Conservation (phyloP, 2,113 vertebrate genomes). For the Neofelis nebulosa region DNA sequence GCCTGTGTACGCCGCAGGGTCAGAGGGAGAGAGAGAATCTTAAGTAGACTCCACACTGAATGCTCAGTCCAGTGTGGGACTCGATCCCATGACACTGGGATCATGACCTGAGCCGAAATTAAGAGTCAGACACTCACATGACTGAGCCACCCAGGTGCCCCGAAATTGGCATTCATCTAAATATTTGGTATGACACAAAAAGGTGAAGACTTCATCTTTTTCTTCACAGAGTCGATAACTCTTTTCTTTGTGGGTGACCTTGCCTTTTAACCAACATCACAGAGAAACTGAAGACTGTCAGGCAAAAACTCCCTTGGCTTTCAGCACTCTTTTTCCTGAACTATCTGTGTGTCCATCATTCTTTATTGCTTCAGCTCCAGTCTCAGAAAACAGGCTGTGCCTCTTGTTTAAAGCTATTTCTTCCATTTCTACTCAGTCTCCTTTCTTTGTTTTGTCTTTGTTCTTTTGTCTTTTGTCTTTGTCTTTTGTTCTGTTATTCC, state of each 20-base stretch:
- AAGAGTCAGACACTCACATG: too few relatives aligned
- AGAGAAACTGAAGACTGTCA: not conserved
- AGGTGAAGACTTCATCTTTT: not conserved
- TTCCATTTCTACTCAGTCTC: not conserved
- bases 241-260: not conserved
- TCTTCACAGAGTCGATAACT: not conserved
- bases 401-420: not conserved
- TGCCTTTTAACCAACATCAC: not conserved
- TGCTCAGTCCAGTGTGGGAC: too few relatives aligned
- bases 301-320: not conserved
- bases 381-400: not conserved
- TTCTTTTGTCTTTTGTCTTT: too few relatives aligned
- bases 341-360: not conserved
- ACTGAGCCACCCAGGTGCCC: too few relatives aligned
- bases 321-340: not conserved
- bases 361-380: not conserved
- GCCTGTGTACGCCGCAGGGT: too few relatives aligned
- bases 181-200: not conserved
- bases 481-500: not conserved
- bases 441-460: not conserved
- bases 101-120: too few relatives aligned
- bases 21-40: too few relatives aligned
- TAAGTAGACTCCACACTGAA: too few relatives aligned
- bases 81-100: too few relatives aligned
- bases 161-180: not conserved